phyloP scores from a whole-genome alignment of 2,113 vertebrate species.

The Boleophthalmus pectinirostris region DNA sequence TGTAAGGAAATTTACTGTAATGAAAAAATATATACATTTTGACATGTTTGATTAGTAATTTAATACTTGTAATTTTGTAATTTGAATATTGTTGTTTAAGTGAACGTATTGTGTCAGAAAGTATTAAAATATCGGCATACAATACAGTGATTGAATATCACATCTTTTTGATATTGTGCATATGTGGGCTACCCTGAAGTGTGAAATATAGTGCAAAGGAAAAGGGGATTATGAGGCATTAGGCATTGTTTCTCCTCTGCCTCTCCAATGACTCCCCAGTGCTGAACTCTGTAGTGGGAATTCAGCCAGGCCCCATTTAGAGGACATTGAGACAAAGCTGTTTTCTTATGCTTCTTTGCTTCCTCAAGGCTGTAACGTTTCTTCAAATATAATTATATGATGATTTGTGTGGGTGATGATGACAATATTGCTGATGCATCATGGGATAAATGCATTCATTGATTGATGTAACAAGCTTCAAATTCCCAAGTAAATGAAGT shows the following conservation, averaged over 20 bases:
- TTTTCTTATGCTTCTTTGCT: constrained; percentile 13
- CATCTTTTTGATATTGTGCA: constrained; percentile 8
- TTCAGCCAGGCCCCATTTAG: constrained; percentile 23
- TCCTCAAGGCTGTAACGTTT: constrained; percentile 21
- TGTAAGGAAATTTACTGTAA: too few relatives aligned
- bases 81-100: too few relatives aligned
- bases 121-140: too few relatives aligned
- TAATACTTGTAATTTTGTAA: too few relatives aligned
- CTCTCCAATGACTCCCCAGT: constrained; percentile 53
- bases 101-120: too few relatives aligned
- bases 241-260: constrained; percentile 54
- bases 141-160: too few relatives aligned
- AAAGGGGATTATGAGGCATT: constrained; percentile 59
- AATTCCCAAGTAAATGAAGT: constrained; percentile 46
- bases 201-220: constrained; percentile 60
- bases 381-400: constrained; percentile 36
- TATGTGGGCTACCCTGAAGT: constrained; percentile 15
- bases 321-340: constrained; percentile 4
- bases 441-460: constrained; percentile 32
- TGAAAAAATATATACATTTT: too few relatives aligned
- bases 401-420: constrained; percentile 32
- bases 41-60: too few relatives aligned
- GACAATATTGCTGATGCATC: constrained; percentile 28
- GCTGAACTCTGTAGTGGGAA: constrained; percentile 28
- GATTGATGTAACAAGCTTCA: constrained; percentile 32